Evolutionary conservation across 1,140 invertebrate genomes (phyloP).

Genomic region (Lepidurus arcticus): DNA sequence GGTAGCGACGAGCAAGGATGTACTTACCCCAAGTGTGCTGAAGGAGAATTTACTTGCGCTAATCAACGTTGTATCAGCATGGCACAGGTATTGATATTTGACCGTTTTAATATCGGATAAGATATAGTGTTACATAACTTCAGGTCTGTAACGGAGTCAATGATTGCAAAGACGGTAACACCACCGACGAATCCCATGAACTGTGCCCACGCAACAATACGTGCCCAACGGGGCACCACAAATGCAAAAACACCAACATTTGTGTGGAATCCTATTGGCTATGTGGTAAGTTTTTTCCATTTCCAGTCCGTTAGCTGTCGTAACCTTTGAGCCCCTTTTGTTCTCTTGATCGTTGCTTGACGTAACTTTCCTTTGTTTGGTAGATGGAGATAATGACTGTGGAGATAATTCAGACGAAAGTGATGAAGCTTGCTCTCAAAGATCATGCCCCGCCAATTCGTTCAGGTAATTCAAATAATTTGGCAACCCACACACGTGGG

Average conservation of each 20-base stretch:
- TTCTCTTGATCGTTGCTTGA: constrained; percentile 16
- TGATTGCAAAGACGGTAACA: constrained; percentile 87
- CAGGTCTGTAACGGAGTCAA: constrained; percentile 87
- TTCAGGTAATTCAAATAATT: constrained; percentile 53
- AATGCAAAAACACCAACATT: constrained; percentile 88
- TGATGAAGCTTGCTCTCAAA: constrained; percentile 75
- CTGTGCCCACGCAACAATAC: constrained; percentile 78
- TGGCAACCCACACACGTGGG: background rate
- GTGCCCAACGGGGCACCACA: constrained; percentile 77
- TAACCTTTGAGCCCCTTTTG: constrained; percentile 19
- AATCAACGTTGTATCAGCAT: constrained; percentile 84
- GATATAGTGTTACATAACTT: constrained; percentile 32
- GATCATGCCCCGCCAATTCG: constrained; percentile 83
- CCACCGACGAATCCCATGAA: constrained; percentile 83
- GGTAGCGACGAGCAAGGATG: constrained; percentile 89
- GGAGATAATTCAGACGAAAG: constrained; percentile 94
- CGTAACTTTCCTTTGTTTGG: background rate
- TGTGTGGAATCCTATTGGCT: constrained; percentile 93
- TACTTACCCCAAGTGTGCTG: constrained; percentile 77
- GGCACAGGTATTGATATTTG: constrained; percentile 53
- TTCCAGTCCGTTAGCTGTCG: constrained; percentile 47
- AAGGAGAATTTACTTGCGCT: constrained; percentile 88
- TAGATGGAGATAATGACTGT: constrained; percentile 75
- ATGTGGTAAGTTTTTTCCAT: constrained; percentile 60
- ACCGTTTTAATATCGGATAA: background rate